Evolutionary conservation across 1,140 invertebrate species (phyloP).

Genomic region (Grapholita molesta): DNA sequence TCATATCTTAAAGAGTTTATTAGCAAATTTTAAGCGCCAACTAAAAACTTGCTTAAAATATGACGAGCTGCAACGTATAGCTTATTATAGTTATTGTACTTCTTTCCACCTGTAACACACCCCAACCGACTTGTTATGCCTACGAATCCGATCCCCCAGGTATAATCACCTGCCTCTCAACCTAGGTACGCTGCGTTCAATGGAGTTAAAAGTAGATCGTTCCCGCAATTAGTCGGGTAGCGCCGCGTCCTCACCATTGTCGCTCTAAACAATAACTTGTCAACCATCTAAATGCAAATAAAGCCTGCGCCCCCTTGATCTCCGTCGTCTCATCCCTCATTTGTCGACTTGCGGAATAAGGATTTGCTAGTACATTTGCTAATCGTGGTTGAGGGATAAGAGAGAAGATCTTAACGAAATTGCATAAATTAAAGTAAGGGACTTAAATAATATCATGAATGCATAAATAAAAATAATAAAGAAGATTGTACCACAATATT

Average conservation of each 20-base stretch:
- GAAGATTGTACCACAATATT: too few species aligned
- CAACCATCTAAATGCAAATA: slow-evolving; percentile 69
- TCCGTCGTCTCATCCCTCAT: slow-evolving; percentile 53
- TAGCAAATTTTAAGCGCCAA: too few species aligned
- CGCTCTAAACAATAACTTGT: slow-evolving; percentile 57
- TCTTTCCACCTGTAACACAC: slow-evolving; percentile 2
- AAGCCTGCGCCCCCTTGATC: slow-evolving; percentile 51
- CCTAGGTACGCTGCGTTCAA: not conserved
- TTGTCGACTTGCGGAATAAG: slow-evolving; percentile 40
- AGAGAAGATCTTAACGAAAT: not conserved
- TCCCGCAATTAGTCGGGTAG: slow-evolving; percentile 46
- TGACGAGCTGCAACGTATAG: not conserved
- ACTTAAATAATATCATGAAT: not conserved
- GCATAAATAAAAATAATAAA: too few species aligned
- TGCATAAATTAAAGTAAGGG: not conserved
- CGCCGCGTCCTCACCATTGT: slow-evolving; percentile 31
- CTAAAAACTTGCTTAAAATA: not conserved
- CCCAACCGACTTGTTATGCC: not conserved
- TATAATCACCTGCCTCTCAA: slow-evolving; percentile 3
- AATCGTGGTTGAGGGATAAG: slow-evolving; percentile 8
- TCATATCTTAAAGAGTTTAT: too few species aligned
- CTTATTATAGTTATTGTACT: not conserved
- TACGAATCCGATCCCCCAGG: not conserved
- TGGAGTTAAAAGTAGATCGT: not conserved
- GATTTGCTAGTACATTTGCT: slow-evolving; percentile 35